Base-by-base conservation (phyloP, 2,888 invertebrate genomes). In the Heliconius cydno region DNA sequence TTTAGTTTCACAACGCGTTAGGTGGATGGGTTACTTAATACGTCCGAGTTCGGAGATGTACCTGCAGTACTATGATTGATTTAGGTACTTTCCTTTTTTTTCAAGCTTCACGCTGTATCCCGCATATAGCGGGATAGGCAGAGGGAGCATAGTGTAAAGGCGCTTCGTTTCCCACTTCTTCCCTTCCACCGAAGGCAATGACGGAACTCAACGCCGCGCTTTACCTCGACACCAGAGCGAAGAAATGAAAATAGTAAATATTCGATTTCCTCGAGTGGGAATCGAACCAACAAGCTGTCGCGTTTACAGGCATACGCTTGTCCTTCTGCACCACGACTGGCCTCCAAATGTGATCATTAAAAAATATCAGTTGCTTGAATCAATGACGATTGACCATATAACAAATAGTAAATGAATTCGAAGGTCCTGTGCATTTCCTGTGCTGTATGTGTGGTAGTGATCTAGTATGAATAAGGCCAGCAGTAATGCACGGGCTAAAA, bases 1-100 rank as follows among this genome's bases (percentile, higher is more conserved):
- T 78, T 79, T 74, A 70, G 66, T 82, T 79, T 79, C 81, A 60
- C 81, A 82, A 81, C 70, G 66, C 75, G 78, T 81, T 82, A 81
- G 76, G 79, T 72, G 78, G 66, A 76, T 79, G 78, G 71, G 38
- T 82, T 81, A 81, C 81, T 74, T 79, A 77, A 82, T 73, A 63
- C 74, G 73, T 68, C 34, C 73, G 67, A 79, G 73, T 80, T 70
- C 30, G 34, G 57, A 57, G 60, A 66, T 63, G 60, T 68, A 65
- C 52, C 52, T 52, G n/a, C n/a, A n/a, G n/a, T n/a, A 52, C 60
- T 38, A 65, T 63, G 65, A 78, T 71, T 71, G 76, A 79, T 73
- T 77, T 71, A 60, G 34, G n/a, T 63, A n/a, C 12, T 57, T 38
- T 74, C 22, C 0, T 57, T 46, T 46, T 10, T 60, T 60, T n/a